Base-by-base conservation (phyloP, 2,797 vertebrate species). In the Peromyscus aztecus region DNA sequence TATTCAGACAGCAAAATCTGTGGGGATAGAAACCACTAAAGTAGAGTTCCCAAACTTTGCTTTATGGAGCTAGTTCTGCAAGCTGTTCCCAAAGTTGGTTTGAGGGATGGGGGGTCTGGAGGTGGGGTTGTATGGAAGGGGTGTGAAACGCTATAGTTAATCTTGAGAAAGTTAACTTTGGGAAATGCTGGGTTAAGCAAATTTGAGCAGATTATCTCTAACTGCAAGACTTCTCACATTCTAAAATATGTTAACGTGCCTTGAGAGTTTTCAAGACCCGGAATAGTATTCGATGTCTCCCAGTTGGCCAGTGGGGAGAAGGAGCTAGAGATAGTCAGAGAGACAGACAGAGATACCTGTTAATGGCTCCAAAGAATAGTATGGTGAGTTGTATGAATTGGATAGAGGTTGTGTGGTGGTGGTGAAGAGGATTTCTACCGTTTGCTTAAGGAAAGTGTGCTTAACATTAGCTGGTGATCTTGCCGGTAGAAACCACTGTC, bases 1-100 rank as follows among this genome's bases (percentile, higher is more conserved):
- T 97, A 94, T 96, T 97, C 97, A 97, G 97, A 96, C 94, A 96
- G 94, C 93, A 97, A 97, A 97, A 97, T 97, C 97, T 97, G 92
- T 96, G 88, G 95, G 96, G 95, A 88, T 89, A 96, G 94, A 97
- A 97, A 92, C 87, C 96, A 97, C 85, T 90, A 78, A 92, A 96
- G 87, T 95, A 97, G 90, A 95, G 93, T 96, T 96, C 95, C 85
- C 94, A 97, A 97, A 97, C 97, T 96, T 96, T 61, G 67, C 81
- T 97, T 96, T 86, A 90, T 96, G 92, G 91, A 93, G 91, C 90
- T 90, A 89, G 63, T 90, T 94, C 81, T 59, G 82, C 97, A 94
- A 96, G 92, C 90, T 97, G 95, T 97, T 95, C 71, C 81, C 77
- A 49, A 97, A 95, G 87, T 95, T 95, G 92, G 80, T 97, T 97